Evolutionary conservation across 92 coral and sea anemone genomes (phyloP), one percentile per base, ranked within the genome.

Genomic region (Epizoanthus illoricatus): DNA sequence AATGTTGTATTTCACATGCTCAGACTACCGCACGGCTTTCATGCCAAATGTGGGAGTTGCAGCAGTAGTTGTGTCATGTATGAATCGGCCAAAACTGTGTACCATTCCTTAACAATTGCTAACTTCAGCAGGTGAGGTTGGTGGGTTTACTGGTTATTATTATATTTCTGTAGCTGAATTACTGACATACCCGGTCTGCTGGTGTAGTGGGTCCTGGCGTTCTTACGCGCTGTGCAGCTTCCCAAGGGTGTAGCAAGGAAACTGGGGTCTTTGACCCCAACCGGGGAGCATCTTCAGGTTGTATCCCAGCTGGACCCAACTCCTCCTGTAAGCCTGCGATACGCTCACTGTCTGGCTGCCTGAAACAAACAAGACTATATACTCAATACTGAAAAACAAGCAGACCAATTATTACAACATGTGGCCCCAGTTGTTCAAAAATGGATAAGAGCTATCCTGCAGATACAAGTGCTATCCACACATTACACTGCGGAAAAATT

Each of bases 1-100:
- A 12, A 82, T 61, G n/a, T 86, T 90, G 7, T 68, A 73, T 52
- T 86, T 71, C 71, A 42, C 90, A 87, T 4, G 72, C 87, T 81
- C 87, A 87, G 10, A 87, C 87, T 0, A 83, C 79, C 21, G 84
- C 84, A 40, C 75, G 80, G 8, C 76, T 45, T 45, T 82, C 78
- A 23, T 39, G 65, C 69, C 79, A 23, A 24, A 76, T 45, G 36
- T 28, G 36, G 36, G 36, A 28, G 36, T 28, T 28, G 36, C 36
- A 28, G 36, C 49, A 43, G 49, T 43, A 43, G 49, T 7, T 43
- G 49, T 7, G 49, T 43, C 49, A 43, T 2, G 49, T 45, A 45
- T 45, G 49, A 45, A 45, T 45, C 49, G 49, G 49, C 49, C 49
- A 45, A 45, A 5, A 45, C 2, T 45, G 49, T 45, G 2, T 45